A percentile compares a stretch with the other conserved stretches of the same genome.
Evolutionary conservation across 2,888 invertebrate genomes (phyloP).

Genomic region (Sylvicola fuscatus): DNA sequence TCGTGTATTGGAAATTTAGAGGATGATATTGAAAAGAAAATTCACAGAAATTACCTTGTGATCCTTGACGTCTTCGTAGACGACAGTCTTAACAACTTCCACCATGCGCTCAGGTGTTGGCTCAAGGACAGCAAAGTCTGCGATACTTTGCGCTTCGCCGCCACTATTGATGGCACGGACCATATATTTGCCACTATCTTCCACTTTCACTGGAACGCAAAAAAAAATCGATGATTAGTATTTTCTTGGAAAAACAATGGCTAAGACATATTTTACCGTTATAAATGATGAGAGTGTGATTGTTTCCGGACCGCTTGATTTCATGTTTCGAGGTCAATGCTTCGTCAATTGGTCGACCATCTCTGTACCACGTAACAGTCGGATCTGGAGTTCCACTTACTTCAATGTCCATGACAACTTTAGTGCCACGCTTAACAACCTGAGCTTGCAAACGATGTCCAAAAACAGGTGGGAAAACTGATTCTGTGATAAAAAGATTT

Average conservation of each 20-base stretch:
- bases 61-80: constrained; percentile 32
- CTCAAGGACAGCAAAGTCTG: constrained; percentile 53
- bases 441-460: constrained; percentile 56
- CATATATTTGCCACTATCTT: constrained; percentile 58
- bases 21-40: not conserved
- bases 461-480: constrained; percentile 61
- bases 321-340: constrained; percentile 29
- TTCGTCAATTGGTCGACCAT: constrained; percentile 39
- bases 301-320: constrained; percentile 42
- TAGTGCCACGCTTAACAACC: constrained; percentile 47
- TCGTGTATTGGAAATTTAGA: too few species aligned
- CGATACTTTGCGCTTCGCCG: constrained; percentile 66
- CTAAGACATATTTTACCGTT: constrained; percentile 31
- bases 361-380: constrained; percentile 50
- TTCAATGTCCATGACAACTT: constrained; percentile 53
- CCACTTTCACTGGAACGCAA: constrained; percentile 28
- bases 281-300: constrained; percentile 45
- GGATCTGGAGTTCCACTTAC: constrained; percentile 61
- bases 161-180: constrained; percentile 51
- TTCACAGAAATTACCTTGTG: constrained; percentile 5
- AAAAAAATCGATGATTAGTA: not conserved
- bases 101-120: constrained; percentile 45
- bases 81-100: constrained; percentile 42
- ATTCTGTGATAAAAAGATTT: constrained; percentile 31
- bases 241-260: not conserved